phyloP scores from a whole-genome alignment of 2,888 invertebrate genomes.

The Oegoconia quadripuncta region DNA sequence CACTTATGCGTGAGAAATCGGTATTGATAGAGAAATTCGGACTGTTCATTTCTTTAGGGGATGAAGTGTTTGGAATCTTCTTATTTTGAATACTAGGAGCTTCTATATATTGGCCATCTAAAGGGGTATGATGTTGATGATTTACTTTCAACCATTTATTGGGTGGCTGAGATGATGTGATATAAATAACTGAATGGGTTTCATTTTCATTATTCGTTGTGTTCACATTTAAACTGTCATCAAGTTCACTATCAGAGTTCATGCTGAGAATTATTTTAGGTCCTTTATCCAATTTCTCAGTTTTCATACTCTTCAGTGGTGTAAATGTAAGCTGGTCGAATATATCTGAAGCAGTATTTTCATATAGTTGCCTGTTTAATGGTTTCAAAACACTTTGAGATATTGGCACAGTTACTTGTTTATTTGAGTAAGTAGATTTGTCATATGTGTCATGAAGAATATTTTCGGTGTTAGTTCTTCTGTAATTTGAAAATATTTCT shows the following conservation, averaged over 20 bases:
- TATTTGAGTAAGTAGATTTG: constrained; percentile 34
- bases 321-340: constrained; percentile 69
- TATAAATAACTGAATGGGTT: constrained; percentile 54
- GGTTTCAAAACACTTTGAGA: constrained; percentile 45
- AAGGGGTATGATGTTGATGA: constrained; percentile 37
- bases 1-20: constrained; percentile 69
- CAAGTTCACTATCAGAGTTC: constrained; percentile 60
- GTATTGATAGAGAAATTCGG: constrained; percentile 72
- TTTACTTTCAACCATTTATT: constrained; percentile 52
- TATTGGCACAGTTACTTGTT: constrained; percentile 12
- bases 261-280: constrained; percentile 60
- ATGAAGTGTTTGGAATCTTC: constrained; percentile 69
- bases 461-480: constrained; percentile 33
- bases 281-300: constrained; percentile 54
- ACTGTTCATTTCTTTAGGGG: constrained; percentile 65
- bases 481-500: constrained; percentile 61
- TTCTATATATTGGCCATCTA: constrained; percentile 34
- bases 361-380: constrained; percentile 44
- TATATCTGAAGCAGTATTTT: constrained; percentile 42
- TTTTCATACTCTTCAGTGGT: constrained; percentile 53
- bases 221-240: constrained; percentile 54
- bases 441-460: constrained; percentile 57
- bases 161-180: constrained; percentile 48
- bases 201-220: constrained; percentile 57
- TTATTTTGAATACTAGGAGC: constrained; percentile 45